Evolutionary conservation across 2,113 vertebrate species (phyloP).

Genomic region (Gopherus flavomarginatus): DNA sequence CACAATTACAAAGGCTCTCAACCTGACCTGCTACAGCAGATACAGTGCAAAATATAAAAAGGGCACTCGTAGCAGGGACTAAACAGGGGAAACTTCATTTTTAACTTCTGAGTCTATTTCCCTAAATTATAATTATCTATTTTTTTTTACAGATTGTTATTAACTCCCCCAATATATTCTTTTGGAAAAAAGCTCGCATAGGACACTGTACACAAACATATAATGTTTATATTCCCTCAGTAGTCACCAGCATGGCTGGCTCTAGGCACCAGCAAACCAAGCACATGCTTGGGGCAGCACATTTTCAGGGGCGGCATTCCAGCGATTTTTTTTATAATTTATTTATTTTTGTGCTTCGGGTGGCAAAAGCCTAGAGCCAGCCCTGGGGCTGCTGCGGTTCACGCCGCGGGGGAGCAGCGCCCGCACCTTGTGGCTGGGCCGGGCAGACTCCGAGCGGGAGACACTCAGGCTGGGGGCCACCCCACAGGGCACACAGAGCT

Average conservation of each 20-base stretch:
- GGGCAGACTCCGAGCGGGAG: too few relatives aligned
- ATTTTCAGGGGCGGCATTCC: too few relatives aligned
- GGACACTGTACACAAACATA: neutral
- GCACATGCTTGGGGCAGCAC: too few relatives aligned
- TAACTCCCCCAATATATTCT: neutral
- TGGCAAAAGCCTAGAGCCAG: too few relatives aligned
- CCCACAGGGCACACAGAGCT: too few relatives aligned
- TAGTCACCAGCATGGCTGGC: neutral
- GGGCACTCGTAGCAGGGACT: neutral
- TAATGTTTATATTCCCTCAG: neutral
- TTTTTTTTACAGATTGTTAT: neutral
- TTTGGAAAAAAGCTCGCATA: neutral
- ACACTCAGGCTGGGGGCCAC: too few relatives aligned
- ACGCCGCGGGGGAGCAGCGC: too few relatives aligned
- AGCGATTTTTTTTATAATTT: too few relatives aligned
- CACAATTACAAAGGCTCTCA: slow-evolving; percentile 52
- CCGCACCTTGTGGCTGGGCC: too few relatives aligned
- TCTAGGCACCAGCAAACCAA: too few relatives aligned
- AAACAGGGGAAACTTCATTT: slow-evolving; percentile 12
- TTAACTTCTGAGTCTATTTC: neutral
- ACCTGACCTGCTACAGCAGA: slow-evolving; percentile 14
- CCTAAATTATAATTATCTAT: neutral
- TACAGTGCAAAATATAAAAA: neutral
- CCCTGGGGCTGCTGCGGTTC: too few relatives aligned
- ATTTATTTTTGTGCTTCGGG: too few relatives aligned